Base-by-base conservation (phyloP, 2,113 vertebrate species). In the Rutilus rutilus region DNA sequence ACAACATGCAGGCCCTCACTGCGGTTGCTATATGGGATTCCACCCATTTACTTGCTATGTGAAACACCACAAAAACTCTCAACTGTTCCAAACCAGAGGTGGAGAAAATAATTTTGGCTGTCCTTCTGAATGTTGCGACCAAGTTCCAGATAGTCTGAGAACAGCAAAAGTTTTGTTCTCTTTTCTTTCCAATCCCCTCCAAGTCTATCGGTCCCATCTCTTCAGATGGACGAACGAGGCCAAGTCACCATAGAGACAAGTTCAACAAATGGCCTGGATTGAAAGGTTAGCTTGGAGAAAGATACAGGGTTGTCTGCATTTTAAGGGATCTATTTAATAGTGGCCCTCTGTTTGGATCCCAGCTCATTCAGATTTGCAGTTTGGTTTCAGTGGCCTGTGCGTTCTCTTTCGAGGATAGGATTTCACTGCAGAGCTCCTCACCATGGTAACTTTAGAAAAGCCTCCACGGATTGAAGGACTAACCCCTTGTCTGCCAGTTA, bases 161-260 rank as follows among this genome's bases (percentile, higher is more conserved):
- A 33, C 67, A 84, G 42, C 65, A 80, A 67, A 77, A 77, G 42
- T 39, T 79, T 45, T 36, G 84, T 80, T 74, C 77, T 6, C 4
- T 67, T 82, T 64, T 85, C 57, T 57, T 85, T n/a, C 65, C 89
- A 71, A 89, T 91, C 90, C 83, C 60, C 42, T 21, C 75, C 85
- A 90, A 89, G 83, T 83, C 82, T 87, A 83, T 60, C 82, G 86
- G 89, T 39, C 86, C 33, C 83, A 88, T 74, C 86, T 85, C 86
- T 82, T 65, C 69, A 87, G 33, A 47, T 30, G 79, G 73, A 91
- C 84, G 79, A 85, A 91, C 1, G 86, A 89, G 84, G 80, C 78
- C 86, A 62, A 69, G 79, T 92, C 90, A 71, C 92, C 90, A 93
- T 92, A 88, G 92, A 90, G 88, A 92, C 91, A 33, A 25, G 80